phyloP scores from a whole-genome alignment of 1,140 invertebrate species.

The Rhopalosiphum maidis region DNA sequence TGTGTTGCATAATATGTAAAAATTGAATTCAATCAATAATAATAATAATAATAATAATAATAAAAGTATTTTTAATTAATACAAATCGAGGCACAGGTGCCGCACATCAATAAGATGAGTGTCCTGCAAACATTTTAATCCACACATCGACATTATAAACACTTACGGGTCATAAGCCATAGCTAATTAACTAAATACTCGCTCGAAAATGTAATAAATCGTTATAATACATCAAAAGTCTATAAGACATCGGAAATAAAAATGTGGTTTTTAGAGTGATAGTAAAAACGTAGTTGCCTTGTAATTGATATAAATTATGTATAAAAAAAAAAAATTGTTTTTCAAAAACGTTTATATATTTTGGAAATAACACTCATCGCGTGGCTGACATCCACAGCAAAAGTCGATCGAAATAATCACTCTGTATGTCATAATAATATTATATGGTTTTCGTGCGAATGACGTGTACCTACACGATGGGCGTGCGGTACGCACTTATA shows the following conservation, averaged over 20 bases:
- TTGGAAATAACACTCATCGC: too few species aligned
- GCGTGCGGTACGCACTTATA: neutral
- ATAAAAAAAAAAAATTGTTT: neutral
- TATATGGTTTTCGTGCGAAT: neutral
- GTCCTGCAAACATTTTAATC: neutral
- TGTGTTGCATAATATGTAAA: neutral
- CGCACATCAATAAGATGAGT: too few species aligned
- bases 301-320: neutral
- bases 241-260: too few species aligned
- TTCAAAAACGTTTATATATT: too few species aligned
- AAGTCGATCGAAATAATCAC: neutral
- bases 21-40: neutral
- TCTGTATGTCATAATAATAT: neutral
- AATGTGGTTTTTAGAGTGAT: too few species aligned
- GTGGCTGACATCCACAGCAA: fast-evolving
- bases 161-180: too few species aligned
- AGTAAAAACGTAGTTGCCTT: neutral
- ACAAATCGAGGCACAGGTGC: neutral
- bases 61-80: neutral
- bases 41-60: neutral
- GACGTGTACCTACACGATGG: neutral
- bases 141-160: neutral
- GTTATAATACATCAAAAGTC: too few species aligned
- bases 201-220: neutral
- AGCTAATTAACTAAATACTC: neutral